Evolutionary conservation across 2,888 invertebrate species (phyloP).

Genomic region (Graphium colonna): DNA sequence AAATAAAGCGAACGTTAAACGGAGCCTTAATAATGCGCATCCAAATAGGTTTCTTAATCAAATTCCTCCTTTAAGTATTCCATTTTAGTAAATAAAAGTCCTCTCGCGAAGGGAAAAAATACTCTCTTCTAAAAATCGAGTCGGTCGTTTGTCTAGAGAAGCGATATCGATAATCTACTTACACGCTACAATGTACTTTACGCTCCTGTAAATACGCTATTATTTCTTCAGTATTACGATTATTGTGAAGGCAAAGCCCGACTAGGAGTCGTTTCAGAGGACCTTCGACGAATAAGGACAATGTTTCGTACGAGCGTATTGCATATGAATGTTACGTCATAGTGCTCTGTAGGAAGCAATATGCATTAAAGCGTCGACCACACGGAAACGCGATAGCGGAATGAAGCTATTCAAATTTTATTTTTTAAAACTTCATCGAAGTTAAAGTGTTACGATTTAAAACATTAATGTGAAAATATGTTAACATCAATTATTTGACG

Average conservation of each 20-base stretch:
- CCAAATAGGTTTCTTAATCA: slow-evolving; percentile 24
- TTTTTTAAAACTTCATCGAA: too few species aligned
- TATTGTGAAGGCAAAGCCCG: slow-evolving; percentile 25
- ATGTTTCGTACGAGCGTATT: slow-evolving; percentile 45
- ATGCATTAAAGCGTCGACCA: slow-evolving; percentile 29
- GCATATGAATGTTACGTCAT: slow-evolving; percentile 44
- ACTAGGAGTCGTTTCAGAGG: slow-evolving; percentile 43
- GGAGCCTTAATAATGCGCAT: slow-evolving; percentile 23
- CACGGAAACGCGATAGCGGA: slow-evolving; percentile 26
- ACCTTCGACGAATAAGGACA: slow-evolving; percentile 56
- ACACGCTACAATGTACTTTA: slow-evolving; percentile 46
- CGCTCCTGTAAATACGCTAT: slow-evolving; percentile 44
- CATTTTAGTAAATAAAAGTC: slow-evolving; percentile 19
- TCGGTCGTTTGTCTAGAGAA: slow-evolving; percentile 41
- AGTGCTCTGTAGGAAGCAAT: slow-evolving; percentile 35
- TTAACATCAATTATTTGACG: too few species aligned
- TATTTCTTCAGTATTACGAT: slow-evolving; percentile 39
- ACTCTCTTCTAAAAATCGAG: slow-evolving; percentile 22
- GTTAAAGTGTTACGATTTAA: slow-evolving; percentile 2
- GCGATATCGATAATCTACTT: slow-evolving; percentile 53
- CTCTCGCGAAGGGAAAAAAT: slow-evolving; percentile 7
- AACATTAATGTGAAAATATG: not conserved
- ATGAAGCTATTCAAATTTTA: slow-evolving; percentile 9
- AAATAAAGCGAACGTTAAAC: slow-evolving; percentile 19
- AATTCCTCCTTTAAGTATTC: slow-evolving; percentile 23